Evolutionary conservation across 1,140 invertebrate species (phyloP).

Genomic region (Teleogryllus occipitalis): DNA sequence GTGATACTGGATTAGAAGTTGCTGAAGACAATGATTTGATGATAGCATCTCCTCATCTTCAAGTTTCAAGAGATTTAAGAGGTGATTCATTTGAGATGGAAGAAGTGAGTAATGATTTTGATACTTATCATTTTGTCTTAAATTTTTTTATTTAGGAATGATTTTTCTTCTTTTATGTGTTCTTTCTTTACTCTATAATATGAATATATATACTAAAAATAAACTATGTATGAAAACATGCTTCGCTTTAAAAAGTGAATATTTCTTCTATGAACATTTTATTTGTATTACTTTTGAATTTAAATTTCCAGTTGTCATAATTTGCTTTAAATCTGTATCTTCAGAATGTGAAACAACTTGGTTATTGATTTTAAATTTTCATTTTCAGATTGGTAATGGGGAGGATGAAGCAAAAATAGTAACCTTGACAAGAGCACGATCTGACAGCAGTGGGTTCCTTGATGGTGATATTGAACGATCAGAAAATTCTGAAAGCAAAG

Average conservation of each 20-base stretch:
- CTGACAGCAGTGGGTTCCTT: conserved; percentile 27
- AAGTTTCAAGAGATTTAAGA: not conserved
- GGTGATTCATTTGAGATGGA: conserved; percentile 20
- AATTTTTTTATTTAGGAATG: no score
- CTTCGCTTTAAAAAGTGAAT: no score
- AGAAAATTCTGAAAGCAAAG: not conserved
- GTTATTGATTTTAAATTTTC: not conserved
- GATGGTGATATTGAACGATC: conserved; percentile 17
- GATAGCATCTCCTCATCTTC: not conserved
- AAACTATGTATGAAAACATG: no score
- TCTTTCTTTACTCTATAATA: no score
- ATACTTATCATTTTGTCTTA: not conserved
- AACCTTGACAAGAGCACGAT: conserved; percentile 21
- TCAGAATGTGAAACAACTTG: no score
- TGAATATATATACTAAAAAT: no score
- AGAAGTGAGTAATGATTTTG: conserved; percentile 8
- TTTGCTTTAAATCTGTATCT: no score
- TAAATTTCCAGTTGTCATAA: no score
- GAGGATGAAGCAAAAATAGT: not conserved
- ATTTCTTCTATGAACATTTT: no score
- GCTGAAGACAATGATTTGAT: not conserved
- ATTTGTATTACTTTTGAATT: no score
- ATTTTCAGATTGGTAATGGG: conserved; percentile 10
- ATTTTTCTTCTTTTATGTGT: no score
- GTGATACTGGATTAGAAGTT: not conserved